These are phyloP conservation scores for Dasysyrphus albostriatus DNA, from an alignment of 2,888 invertebrate genomes.

Conservation along the genomic window DNA sequence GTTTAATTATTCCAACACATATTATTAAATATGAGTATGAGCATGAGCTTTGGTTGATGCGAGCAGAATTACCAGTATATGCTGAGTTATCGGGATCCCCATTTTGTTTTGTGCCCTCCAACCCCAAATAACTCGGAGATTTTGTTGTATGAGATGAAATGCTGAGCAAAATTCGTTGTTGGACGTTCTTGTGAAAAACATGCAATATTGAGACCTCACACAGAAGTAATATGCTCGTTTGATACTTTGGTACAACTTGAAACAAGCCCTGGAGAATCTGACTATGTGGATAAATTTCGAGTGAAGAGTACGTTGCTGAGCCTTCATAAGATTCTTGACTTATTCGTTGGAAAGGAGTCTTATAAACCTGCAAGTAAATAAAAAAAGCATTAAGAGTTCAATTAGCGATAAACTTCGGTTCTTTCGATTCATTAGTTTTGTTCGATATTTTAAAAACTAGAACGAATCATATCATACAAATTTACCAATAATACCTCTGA, in stretches of 20 bases:
- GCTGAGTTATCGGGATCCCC: conserved; percentile 84
- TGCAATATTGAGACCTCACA: conserved; percentile 84
- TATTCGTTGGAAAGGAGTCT: conserved; percentile 83
- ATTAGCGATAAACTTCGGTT: neutral
- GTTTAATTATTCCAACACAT: conserved; percentile 64
- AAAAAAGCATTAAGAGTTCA: conserved; percentile 1
- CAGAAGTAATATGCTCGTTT: conserved; percentile 81
- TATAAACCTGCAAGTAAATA: conserved; percentile 80
- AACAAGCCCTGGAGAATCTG: conserved; percentile 83
- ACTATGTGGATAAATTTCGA: conserved; percentile 83
- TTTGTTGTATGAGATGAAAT: conserved; percentile 82
- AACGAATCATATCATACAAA: neutral
- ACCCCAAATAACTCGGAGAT: conserved; percentile 83
- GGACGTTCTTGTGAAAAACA: conserved; percentile 83
- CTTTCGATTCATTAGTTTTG: neutral
- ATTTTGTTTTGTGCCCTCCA: conserved; percentile 83
- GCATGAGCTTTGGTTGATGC: conserved; percentile 39
- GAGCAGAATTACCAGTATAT: conserved; percentile 80
- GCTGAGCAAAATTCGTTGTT: conserved; percentile 82
- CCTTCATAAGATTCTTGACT: conserved; percentile 82
- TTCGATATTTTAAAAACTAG: neutral
- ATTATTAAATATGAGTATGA: conserved; percentile 53
- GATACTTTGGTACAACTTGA: conserved; percentile 83
- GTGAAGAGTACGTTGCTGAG: conserved; percentile 82
- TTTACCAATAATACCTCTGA: too few relatives aligned